phyloP scores from a whole-genome alignment of 2,797 vertebrate species.

The Cottoperca gobio region DNA sequence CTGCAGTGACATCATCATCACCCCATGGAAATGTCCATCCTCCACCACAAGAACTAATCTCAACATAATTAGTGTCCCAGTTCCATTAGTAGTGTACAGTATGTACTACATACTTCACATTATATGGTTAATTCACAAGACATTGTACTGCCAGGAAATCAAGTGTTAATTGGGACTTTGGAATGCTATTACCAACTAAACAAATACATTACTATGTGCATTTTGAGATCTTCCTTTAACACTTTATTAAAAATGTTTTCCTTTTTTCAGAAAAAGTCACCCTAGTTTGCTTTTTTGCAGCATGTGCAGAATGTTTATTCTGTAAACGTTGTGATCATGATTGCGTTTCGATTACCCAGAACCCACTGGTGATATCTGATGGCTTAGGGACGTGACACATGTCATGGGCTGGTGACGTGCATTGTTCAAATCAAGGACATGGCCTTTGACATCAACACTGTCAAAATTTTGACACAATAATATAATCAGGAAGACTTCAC shows the following conservation, averaged over 20 bases:
- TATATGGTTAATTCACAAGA: too few species aligned
- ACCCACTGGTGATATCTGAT: conserved; percentile 13
- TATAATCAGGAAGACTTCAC: background rate
- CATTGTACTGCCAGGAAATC: background rate
- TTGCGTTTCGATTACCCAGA: conserved; percentile 5
- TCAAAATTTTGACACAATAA: background rate
- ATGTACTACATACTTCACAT: conserved; percentile 3
- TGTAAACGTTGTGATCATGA: background rate
- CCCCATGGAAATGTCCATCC: background rate
- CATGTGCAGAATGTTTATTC: background rate
- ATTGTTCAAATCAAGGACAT: conserved; percentile 10
- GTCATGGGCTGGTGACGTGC: background rate
- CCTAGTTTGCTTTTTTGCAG: background rate
- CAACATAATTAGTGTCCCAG: conserved; percentile 24
- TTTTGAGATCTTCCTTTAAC: background rate
- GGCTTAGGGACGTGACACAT: conserved; percentile 1
- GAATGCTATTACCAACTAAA: background rate
- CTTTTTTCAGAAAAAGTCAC: background rate
- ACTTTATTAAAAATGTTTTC: background rate
- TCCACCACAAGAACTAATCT: conserved; percentile 10
- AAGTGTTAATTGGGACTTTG: background rate
- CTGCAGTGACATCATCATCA: background rate
- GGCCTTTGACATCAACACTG: background rate
- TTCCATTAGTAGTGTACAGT: conserved; percentile 20
- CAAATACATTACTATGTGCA: background rate